Base-by-base conservation (phyloP, 2,888 invertebrate species). In the Pollenia griseotomentosa region DNA sequence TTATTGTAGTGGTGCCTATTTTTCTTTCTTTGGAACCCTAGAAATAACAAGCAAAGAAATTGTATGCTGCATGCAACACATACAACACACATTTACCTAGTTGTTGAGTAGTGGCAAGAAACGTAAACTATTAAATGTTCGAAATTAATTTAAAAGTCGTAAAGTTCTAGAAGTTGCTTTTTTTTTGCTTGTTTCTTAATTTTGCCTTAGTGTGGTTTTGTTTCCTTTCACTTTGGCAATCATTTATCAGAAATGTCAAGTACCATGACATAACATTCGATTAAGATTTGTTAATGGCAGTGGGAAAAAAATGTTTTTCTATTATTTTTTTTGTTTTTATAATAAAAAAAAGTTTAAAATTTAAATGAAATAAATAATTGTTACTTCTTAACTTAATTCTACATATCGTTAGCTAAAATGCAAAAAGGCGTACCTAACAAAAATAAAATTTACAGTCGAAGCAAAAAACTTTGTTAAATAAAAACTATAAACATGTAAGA, bases 91-190 rank as follows among this genome's bases (percentile, higher is more conserved):
- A 33, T 33, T 33, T 33, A 6, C 0, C 44, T 33, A 55, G 55
- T 33, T 70, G 68, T 48, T 70, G 61, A 82, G 68, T 84, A 82
- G 68, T 84, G 87, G 84, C 81, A 68, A 78, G 84, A 33, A 85
- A 84, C 82, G 73, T 84, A 84, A 87, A 87, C 84, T 84, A 82
- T 87, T 81, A 87, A 74, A 79, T 63, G 73, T 65, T 78, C 46
- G 65, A 79, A 87, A 87, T 87, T 87, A 84, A 87, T 87, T 84
- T 84, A 82, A 87, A 87, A 87, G 84, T 87, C 81, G 75, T 74
- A 82, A 87, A 82, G 87, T 84, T 84, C 65, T 84, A 12, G 68
- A 53, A 23, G 57, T n/a, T 74, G 63, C 16, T 66, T 73, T 77
- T 61, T 48, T 63, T 74, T 68, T 33, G 10, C 48, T 33, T 33